Percentiles rank a stretch among this genome's conserved stretches.
Conservation (phyloP, 2,888 invertebrate species). For the Zelleria hepariella region DNA sequence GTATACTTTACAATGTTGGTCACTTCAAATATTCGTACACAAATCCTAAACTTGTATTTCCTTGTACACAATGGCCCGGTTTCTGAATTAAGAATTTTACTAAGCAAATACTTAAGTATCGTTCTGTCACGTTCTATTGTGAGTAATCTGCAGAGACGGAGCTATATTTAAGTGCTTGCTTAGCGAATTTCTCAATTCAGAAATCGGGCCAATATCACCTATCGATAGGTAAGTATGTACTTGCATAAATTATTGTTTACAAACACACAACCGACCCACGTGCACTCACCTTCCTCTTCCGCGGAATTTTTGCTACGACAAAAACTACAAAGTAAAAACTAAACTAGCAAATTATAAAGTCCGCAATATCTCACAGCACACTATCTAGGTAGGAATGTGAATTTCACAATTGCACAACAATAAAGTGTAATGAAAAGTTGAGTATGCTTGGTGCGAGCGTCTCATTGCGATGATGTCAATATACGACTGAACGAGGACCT, state of each 20-base stretch:
- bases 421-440: conserved; percentile 28
- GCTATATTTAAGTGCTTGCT: no score
- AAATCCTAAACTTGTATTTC: no score
- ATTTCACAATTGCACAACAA: conserved; percentile 45
- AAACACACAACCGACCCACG: conserved; percentile 11
- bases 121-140: no score
- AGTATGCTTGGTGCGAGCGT: conserved; percentile 11
- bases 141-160: no score
- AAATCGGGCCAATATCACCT: no score
- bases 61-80: no score
- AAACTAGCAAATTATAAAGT: conserved; percentile 19
- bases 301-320: conserved; percentile 48
- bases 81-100: no score
- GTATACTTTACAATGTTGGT: no score
- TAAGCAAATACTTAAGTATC: no score
- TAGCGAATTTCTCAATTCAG: no score
- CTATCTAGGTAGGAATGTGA: conserved; percentile 46
- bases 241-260: conserved; percentile 11
- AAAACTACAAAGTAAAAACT: conserved; percentile 12
- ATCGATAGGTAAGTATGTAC: no score
- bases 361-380: conserved; percentile 4
- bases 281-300: conserved; percentile 64
- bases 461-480: conserved; percentile 52
- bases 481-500: conserved; percentile 26
- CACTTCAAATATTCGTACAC: no score